Percentiles rank a stretch among this genome's conserved stretches.
Evolutionary conservation across 2,797 vertebrate species (phyloP).

Genomic region (Intellagama lesueurii): DNA sequence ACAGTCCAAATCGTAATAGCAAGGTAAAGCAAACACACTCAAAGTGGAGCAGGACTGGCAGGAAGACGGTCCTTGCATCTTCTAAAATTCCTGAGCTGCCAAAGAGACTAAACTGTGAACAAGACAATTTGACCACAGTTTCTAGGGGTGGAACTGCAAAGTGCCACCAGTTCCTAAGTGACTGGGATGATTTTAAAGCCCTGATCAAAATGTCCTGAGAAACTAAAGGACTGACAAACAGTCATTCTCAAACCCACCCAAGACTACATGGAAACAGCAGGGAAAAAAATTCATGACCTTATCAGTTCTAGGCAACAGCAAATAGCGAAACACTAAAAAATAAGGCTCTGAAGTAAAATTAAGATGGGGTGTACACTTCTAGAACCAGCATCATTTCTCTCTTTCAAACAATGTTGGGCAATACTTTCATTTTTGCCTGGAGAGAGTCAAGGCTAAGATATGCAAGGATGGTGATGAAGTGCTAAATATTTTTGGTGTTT

Average conservation of each 20-base stretch:
- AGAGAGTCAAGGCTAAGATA: not conserved
- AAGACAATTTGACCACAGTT: not conserved
- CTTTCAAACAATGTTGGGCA: constrained; percentile 2
- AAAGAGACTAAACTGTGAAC: not conserved
- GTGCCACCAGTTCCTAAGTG: not conserved
- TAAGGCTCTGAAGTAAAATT: not conserved
- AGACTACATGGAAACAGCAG: not conserved
- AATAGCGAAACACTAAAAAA: not conserved
- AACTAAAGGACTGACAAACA: not conserved
- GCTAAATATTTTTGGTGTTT: not conserved
- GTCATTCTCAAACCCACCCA: not conserved
- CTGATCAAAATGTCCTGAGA: constrained; percentile 31
- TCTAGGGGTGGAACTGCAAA: not conserved
- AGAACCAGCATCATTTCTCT: not conserved
- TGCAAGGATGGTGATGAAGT: not conserved
- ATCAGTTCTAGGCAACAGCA: not conserved
- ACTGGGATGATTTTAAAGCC: not conserved
- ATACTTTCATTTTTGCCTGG: not conserved
- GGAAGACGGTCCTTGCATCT: not conserved
- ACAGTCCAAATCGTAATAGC: not conserved
- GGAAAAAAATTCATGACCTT: not conserved
- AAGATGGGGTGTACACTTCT: not conserved
- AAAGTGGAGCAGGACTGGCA: not conserved
- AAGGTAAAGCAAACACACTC: not conserved
- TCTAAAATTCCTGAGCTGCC: constrained; percentile 19